These are phyloP conservation scores for Muscidifurax raptorellus DNA, from an alignment of 1,140 invertebrate genomes.

Conservation along the genomic window DNA sequence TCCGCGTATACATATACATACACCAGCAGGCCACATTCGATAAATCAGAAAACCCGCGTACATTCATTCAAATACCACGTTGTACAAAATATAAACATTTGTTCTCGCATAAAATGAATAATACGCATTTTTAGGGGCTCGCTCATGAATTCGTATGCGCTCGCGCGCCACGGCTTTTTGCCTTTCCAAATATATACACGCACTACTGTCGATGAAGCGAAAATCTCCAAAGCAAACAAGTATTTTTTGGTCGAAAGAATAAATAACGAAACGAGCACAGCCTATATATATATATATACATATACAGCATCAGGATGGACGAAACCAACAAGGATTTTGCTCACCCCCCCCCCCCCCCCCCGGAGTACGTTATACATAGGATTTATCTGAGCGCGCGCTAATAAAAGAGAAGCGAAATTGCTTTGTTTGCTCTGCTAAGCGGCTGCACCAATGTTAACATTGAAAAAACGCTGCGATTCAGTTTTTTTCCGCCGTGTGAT, in stretches of 20 bases:
- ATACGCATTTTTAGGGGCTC: neutral
- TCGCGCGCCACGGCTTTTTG: constrained; percentile 1
- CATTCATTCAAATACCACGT: no score
- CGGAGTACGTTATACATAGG: neutral
- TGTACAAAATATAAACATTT: no score
- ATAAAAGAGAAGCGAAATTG: constrained; percentile 31
- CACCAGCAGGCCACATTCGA: no score
- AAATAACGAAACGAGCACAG: constrained; percentile 12
- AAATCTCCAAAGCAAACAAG: constrained; percentile 42
- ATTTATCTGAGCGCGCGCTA: neutral
- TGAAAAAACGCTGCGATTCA: neutral
- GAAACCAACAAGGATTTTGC: neutral
- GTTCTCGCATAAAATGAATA: constrained; percentile 14
- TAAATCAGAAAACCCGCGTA: no score
- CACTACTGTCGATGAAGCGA: constrained; percentile 14
- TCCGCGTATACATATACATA: no score
- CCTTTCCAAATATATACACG: neutral
- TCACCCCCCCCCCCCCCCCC: neutral
- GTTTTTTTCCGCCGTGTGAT: neutral
- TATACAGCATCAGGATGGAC: no score
- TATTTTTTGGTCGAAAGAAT: constrained; percentile 43
- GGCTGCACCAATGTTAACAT: neutral
- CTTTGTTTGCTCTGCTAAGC: constrained; percentile 28
- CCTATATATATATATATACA: no score
- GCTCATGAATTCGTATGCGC: neutral